Conservation (phyloP, 2,113 vertebrate genomes). For the Sceloporus undulatus region DNA sequence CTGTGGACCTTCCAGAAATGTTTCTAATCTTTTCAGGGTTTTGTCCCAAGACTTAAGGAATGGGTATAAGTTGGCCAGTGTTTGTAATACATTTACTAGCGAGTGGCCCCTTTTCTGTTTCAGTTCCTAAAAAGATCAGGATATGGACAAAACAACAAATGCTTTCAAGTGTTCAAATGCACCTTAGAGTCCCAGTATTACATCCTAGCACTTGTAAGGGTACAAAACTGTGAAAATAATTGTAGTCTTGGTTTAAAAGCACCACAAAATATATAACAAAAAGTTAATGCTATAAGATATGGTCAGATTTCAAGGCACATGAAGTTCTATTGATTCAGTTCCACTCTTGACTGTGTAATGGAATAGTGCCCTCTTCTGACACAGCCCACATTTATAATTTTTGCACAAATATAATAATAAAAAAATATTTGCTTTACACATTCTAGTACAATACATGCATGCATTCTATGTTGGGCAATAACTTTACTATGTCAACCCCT, state of each 20-base stretch:
- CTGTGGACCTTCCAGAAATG: slow-evolving; percentile 6
- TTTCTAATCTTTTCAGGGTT: background rate
- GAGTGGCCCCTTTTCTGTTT: background rate
- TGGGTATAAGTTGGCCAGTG: background rate
- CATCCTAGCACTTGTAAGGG: background rate
- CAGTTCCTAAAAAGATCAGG: slow-evolving; percentile 25
- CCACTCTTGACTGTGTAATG: slow-evolving; percentile 26
- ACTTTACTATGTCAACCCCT: background rate
- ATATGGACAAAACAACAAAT: background rate
- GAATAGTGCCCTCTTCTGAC: slow-evolving; percentile 70
- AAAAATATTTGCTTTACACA: background rate
- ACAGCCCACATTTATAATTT: background rate
- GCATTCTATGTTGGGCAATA: background rate
- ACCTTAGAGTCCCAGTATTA: background rate
- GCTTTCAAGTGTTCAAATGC: background rate
- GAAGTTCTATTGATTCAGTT: background rate
- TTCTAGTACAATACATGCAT: background rate
- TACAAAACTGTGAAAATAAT: background rate
- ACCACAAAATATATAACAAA: background rate
- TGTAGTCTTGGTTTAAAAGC: background rate
- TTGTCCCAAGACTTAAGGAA: slow-evolving; percentile 28
- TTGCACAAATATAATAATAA: background rate
- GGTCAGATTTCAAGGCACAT: background rate
- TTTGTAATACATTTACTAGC: background rate
- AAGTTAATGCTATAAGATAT: background rate